Evolutionary conservation across 1,140 invertebrate genomes (phyloP).

Genomic region (Drosophila pseudoananassae): DNA sequence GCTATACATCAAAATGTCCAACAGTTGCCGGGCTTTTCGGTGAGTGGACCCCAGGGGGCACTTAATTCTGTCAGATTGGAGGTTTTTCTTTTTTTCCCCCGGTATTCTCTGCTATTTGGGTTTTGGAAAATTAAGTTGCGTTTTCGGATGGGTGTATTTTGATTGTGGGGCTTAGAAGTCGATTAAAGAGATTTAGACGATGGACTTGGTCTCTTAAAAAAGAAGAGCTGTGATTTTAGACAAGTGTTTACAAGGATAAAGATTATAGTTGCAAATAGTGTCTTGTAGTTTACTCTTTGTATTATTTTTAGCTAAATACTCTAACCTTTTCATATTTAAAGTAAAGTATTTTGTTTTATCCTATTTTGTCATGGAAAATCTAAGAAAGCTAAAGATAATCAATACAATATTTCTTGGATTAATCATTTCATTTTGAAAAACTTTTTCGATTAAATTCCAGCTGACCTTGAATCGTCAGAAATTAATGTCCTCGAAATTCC

Average conservation of each 20-base stretch:
- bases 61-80: constrained; percentile 43
- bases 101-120: constrained; percentile 7
- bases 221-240: neutral
- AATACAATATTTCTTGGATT: neutral
- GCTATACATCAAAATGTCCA: constrained; percentile 53
- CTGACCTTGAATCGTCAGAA: constrained; percentile 20
- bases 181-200: constrained; percentile 25
- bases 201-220: neutral
- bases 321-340: too few species aligned
- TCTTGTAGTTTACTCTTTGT: too few species aligned
- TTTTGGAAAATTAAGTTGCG: constrained; percentile 9
- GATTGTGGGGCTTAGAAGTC: constrained; percentile 13
- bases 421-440: neutral
- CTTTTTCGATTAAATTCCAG: constrained; percentile 8
- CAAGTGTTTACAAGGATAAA: neutral
- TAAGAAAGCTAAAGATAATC: too few species aligned
- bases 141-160: constrained; percentile 7
- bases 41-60: constrained; percentile 59
- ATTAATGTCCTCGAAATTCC: constrained; percentile 35
- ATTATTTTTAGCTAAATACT: too few species aligned
- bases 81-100: constrained; percentile 20
- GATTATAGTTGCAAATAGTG: too few species aligned
- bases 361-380: too few species aligned
- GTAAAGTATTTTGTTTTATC: too few species aligned
- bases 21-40: constrained; percentile 41